These are phyloP conservation scores for Philonicus albiceps DNA, from an alignment of 2,888 invertebrate species.

Conservation along the genomic window DNA sequence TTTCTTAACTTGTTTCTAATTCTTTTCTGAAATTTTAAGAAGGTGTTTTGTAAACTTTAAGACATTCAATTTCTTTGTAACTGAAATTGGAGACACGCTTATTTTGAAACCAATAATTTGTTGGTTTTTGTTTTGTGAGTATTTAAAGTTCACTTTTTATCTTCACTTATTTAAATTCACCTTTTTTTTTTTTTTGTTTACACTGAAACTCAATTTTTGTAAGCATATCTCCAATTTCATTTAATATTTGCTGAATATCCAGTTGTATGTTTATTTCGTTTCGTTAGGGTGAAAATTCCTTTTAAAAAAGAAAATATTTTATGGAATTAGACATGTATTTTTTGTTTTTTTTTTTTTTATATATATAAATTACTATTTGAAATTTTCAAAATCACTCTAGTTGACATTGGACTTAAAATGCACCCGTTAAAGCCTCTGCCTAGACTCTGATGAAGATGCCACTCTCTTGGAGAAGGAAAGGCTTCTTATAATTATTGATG, in stretches of 20 bases:
- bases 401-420: not conserved
- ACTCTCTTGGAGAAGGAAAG: not conserved
- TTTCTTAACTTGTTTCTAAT: not conserved
- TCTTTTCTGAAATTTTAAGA: not conserved
- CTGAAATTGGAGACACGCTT: not conserved
- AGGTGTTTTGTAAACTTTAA: not conserved
- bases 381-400: not conserved
- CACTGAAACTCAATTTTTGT: not conserved
- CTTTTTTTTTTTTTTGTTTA: no score
- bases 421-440: not conserved
- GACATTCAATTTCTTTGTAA: not conserved
- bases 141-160: not conserved
- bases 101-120: not conserved
- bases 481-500: not conserved
- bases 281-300: no score
- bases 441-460: not conserved
- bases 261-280: not conserved
- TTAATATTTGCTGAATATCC: not conserved
- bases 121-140: not conserved
- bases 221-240: not conserved
- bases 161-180: not conserved
- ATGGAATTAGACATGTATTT: not conserved
- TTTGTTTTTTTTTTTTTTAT: not conserved
- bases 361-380: no score
- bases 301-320: no score